phyloP scores from a whole-genome alignment of 2,113 vertebrate species.

The Tyrannus savana region DNA sequence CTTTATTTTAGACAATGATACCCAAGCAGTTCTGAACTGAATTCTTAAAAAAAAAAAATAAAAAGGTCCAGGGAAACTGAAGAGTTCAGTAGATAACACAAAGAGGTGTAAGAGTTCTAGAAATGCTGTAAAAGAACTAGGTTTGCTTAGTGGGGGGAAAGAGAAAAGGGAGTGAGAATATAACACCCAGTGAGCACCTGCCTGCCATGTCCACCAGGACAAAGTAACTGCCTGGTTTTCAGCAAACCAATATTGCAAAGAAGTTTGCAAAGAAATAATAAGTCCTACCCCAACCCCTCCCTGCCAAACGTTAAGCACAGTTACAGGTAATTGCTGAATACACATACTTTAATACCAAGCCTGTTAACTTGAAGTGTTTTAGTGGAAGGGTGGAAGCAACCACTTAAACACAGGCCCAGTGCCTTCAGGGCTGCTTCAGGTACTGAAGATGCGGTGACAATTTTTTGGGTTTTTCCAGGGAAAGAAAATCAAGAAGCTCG shows the following conservation, averaged over 20 bases:
- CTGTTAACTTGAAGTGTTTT: background rate
- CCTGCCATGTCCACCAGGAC: background rate
- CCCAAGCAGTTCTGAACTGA: background rate
- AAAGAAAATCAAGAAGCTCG: background rate
- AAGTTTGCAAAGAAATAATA: background rate
- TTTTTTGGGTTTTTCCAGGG: background rate
- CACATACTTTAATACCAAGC: background rate
- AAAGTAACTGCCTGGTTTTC: background rate
- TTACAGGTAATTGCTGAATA: background rate
- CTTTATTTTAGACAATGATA: background rate
- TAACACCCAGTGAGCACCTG: background rate
- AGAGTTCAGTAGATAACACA: background rate
- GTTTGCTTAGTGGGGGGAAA: background rate
- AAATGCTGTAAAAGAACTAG: background rate
- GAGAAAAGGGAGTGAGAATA: background rate
- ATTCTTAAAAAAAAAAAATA: background rate
- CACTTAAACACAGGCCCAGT: background rate
- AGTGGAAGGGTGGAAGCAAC: background rate
- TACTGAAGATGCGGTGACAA: background rate
- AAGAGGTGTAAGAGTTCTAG: background rate
- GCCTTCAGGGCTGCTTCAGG: background rate
- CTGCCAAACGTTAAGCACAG: background rate
- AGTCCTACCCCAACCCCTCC: background rate
- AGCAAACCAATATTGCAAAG: background rate
- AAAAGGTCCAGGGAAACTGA: background rate